Evolutionary conservation across 2,113 vertebrate species (phyloP).

Genomic region (Oreochromis spilurus): DNA sequence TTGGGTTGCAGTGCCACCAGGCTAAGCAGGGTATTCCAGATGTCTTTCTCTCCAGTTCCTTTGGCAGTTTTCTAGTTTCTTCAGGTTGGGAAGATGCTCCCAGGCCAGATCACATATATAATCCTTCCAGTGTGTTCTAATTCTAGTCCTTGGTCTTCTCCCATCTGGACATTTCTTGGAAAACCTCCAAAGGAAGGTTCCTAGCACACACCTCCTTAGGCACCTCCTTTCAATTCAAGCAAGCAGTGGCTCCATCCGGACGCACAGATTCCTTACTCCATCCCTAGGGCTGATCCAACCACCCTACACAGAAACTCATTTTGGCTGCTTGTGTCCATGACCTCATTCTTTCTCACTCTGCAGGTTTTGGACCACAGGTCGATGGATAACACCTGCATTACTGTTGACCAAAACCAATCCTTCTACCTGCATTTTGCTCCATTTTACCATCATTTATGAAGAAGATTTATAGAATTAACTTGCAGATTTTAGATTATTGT

Average conservation of each 20-base stretch:
- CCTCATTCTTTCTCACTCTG: neutral
- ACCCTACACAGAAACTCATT: neutral
- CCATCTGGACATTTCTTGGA: neutral
- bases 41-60: neutral
- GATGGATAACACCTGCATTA: neutral
- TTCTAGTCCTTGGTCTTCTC: neutral
- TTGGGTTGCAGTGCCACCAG: neutral
- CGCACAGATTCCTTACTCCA: neutral
- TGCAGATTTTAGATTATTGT: neutral
- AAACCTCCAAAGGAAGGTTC: neutral
- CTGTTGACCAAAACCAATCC: neutral
- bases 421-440: neutral
- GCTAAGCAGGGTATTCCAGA: neutral
- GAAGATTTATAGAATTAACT: neutral
- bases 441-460: neutral
- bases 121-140: neutral
- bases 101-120: neutral
- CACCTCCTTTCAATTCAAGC: neutral
- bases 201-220: neutral
- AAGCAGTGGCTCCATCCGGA: neutral
- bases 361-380: neutral
- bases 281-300: neutral
- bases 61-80: neutral
- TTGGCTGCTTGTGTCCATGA: neutral
- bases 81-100: neutral